A percentile compares a stretch with the other conserved stretches of the same genome.
These are phyloP conservation scores for Dioctria linearis DNA, from an alignment of 2,888 invertebrate species.

Conservation along the genomic window DNA sequence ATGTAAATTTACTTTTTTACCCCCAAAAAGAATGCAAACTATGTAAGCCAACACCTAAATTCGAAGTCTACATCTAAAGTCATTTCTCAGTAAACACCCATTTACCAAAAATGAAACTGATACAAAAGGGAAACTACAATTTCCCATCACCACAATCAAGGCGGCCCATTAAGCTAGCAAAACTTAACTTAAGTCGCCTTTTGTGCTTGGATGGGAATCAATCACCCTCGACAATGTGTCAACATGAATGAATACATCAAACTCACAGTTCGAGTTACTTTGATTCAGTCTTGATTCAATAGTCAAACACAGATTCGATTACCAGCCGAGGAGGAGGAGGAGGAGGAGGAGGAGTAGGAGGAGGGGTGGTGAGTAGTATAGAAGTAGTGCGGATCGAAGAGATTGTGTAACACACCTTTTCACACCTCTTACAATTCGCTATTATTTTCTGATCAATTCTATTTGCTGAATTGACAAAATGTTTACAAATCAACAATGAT, in stretches of 20 bases:
- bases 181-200: not conserved
- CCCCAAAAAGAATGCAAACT: no score
- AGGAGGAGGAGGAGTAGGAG: no score
- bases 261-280: not conserved
- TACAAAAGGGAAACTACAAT: not conserved
- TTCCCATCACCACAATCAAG: constrained; percentile 9
- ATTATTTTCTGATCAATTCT: not conserved
- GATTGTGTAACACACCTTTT: constrained; percentile 6
- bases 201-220: constrained; percentile 1
- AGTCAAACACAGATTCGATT: not conserved
- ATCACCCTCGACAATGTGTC: constrained; percentile 22
- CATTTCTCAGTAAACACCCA: not conserved
- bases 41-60: no score
- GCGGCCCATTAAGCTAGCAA: not conserved
- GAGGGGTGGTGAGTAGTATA: not conserved
- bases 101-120: not conserved
- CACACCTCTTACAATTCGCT: not conserved
- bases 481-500: not conserved
- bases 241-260: not conserved
- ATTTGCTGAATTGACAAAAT: constrained; percentile 24
- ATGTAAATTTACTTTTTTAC: no score
- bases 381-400: no score
- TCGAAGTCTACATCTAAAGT: no score
- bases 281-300: not conserved
- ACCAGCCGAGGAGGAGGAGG: not conserved